Conservation (phyloP, 2,888 invertebrate species). For the Andrena minutula region DNA sequence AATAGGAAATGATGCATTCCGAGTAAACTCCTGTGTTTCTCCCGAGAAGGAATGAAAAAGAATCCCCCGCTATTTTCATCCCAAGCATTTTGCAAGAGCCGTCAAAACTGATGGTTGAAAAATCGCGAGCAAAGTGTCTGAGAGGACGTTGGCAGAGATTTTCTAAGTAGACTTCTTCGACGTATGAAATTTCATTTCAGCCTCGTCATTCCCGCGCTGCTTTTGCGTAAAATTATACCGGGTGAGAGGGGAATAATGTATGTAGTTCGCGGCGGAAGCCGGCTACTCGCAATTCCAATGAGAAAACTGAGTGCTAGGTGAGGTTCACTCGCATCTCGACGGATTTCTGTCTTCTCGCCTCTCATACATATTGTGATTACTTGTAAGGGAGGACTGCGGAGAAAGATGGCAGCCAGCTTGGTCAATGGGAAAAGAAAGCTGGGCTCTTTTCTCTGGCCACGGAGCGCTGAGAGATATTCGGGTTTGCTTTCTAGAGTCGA, state of each 20-base stretch:
- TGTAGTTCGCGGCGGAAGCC: constrained; percentile 75
- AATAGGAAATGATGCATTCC: constrained; percentile 56
- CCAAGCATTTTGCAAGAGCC: background rate
- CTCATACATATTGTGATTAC: constrained; percentile 84
- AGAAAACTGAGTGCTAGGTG: constrained; percentile 79
- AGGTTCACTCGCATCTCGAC: constrained; percentile 73
- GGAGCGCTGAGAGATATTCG: constrained; percentile 12
- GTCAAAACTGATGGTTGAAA: background rate
- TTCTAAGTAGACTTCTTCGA: background rate
- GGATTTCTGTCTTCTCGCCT: constrained; percentile 77
- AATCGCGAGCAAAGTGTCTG: background rate
- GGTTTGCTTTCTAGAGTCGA: background rate
- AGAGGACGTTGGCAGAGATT: background rate
- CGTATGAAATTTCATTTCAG: background rate
- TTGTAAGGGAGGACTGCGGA: constrained; percentile 65
- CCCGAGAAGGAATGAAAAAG: background rate
- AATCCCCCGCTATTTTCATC: background rate
- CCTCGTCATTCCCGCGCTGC: background rate
- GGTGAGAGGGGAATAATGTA: constrained; percentile 75
- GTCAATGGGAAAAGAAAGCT: constrained; percentile 48
- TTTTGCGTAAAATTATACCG: constrained; percentile 75
- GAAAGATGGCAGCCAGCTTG: constrained; percentile 32
- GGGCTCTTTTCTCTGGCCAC: constrained; percentile 14
- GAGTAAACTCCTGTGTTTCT: background rate
- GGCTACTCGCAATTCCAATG: constrained; percentile 83